These are phyloP conservation scores for Falco punctatus DNA, from an alignment of 2,113 vertebrate species.

Conservation along the genomic window DNA sequence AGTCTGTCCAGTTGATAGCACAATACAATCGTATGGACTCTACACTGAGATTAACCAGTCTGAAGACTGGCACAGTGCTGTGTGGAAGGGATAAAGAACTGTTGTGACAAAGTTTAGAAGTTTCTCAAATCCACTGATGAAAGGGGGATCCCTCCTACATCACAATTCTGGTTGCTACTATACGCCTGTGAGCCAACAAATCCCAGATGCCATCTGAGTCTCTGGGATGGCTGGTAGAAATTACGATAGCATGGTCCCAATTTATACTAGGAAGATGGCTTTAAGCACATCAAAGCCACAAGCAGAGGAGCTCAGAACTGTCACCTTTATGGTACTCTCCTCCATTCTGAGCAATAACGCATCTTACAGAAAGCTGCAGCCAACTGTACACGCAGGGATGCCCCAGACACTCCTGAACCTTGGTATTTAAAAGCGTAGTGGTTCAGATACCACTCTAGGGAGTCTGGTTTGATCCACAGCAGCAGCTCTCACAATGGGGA, in stretches of 20 bases:
- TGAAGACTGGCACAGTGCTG: not conserved
- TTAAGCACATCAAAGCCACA: not conserved
- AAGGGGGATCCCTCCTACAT: not conserved
- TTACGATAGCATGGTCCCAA: accelerated
- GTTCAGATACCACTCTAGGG: not conserved
- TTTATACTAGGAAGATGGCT: not conserved
- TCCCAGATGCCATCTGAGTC: not conserved
- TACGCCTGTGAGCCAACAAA: not conserved
- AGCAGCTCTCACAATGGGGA: not conserved
- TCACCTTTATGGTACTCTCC: not conserved
- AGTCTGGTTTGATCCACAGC: not conserved
- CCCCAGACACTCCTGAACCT: not conserved
- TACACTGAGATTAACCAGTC: not conserved
- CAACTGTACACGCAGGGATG: not conserved
- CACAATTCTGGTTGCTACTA: not conserved
- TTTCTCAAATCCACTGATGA: not conserved
- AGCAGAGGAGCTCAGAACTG: not conserved
- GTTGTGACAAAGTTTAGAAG: not conserved
- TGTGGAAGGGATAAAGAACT: not conserved
- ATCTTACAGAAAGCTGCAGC: not conserved
- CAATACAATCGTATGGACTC: not conserved
- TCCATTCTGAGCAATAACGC: not conserved
- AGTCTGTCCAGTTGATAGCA: not conserved
- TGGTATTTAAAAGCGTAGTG: not conserved
- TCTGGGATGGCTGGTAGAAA: not conserved